Conservation (phyloP, 1,140 invertebrate genomes). For the Apocrypta bakeri region DNA sequence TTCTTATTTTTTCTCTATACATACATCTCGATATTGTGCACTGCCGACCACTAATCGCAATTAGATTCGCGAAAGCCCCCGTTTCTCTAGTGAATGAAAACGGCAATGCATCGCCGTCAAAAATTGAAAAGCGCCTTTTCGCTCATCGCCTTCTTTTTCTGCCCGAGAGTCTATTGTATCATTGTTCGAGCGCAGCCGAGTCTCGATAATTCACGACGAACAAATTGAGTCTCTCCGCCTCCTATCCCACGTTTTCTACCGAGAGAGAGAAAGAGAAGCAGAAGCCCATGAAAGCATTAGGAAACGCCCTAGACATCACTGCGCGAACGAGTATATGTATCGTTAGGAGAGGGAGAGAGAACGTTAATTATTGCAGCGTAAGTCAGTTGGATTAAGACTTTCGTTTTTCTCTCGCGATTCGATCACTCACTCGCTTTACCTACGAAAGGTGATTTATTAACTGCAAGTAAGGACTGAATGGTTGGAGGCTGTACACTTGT, state of each 20-base stretch:
- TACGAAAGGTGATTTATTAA: too few relatives aligned
- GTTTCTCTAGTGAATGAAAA: background rate
- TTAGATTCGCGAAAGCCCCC: background rate
- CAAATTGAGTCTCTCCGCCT: conserved; percentile 20
- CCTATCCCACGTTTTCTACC: background rate
- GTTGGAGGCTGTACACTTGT: too few relatives aligned
- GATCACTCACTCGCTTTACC: background rate
- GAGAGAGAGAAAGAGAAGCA: conserved; percentile 16
- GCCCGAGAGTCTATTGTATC: conserved; percentile 16
- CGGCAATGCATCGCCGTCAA: background rate
- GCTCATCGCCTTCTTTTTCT: background rate
- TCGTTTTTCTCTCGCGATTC: conserved; percentile 3
- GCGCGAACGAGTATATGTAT: background rate
- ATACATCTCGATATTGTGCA: background rate
- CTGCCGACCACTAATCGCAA: background rate
- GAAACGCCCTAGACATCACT: background rate
- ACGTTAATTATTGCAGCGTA: background rate
- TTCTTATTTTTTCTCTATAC: too few relatives aligned
- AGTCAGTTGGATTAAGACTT: background rate
- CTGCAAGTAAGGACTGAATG: too few relatives aligned
- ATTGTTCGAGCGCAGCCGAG: conserved; percentile 6
- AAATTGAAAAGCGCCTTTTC: background rate
- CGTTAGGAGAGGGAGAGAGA: too few relatives aligned
- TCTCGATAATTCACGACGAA: conserved; percentile 31
- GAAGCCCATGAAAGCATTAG: background rate